Conservation (phyloP, 2,888 invertebrate species). For the Operophtera brumata region DNA sequence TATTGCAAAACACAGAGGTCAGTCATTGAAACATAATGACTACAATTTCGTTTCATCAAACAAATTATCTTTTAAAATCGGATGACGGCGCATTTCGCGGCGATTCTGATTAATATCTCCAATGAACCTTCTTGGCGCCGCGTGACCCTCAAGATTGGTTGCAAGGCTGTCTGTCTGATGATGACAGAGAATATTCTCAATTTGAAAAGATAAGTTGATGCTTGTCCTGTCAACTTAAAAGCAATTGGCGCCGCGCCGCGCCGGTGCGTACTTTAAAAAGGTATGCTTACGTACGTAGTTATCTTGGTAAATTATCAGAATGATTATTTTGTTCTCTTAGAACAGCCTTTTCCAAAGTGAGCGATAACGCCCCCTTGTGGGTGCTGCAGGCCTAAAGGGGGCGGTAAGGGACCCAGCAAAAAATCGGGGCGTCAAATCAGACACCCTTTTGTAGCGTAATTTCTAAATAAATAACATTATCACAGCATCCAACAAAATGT, state of each 20-base stretch:
- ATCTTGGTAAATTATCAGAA: background rate
- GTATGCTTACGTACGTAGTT: background rate
- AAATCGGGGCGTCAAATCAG: too few relatives aligned
- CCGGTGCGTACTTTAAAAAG: conserved; percentile 1
- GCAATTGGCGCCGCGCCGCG: conserved; percentile 2
- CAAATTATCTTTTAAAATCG: conserved; percentile 28
- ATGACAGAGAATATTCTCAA: conserved; percentile 23
- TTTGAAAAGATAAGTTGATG: conserved; percentile 11
- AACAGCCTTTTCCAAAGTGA: too few relatives aligned
- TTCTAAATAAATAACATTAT: too few relatives aligned
- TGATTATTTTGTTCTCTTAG: background rate
- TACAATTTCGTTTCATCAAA: conserved; percentile 30
- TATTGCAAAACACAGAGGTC: conserved; percentile 17
- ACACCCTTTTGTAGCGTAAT: too few relatives aligned
- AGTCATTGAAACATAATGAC: conserved; percentile 24
- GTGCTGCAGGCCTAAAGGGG: too few relatives aligned
- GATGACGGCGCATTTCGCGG: conserved; percentile 26
- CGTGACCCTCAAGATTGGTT: conserved; percentile 27
- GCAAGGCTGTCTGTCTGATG: conserved; percentile 32
- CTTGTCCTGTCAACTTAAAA: conserved; percentile 11
- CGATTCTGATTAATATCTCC: conserved; percentile 32
- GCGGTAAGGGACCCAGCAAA: too few relatives aligned
- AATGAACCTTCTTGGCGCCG: conserved; percentile 31
- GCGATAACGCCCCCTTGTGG: too few relatives aligned
- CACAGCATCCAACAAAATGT: too few relatives aligned